Evolutionary conservation across 2,113 vertebrate species (phyloP).

Genomic region (Hemicordylus capensis): DNA sequence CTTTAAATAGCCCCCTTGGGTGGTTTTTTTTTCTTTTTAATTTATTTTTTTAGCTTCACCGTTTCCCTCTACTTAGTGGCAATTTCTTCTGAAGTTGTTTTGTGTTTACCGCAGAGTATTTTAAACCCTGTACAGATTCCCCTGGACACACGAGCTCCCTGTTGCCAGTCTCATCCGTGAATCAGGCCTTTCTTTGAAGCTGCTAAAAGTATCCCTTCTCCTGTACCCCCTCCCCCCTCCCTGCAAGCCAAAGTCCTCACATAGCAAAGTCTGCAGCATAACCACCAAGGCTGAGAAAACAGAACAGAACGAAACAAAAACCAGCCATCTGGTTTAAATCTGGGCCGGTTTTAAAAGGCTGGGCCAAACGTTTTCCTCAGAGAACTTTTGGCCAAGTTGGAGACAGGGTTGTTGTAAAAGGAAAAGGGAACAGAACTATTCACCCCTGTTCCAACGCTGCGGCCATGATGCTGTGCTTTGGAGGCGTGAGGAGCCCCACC

Average conservation of each 20-base stretch:
- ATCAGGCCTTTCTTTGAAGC: conserved; percentile 44
- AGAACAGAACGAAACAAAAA: conserved; percentile 23
- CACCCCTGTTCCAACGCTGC: too few relatives aligned
- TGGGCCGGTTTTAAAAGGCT: background rate
- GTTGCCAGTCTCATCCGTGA: conserved; percentile 26
- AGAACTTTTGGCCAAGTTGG: too few relatives aligned
- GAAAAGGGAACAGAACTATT: too few relatives aligned
- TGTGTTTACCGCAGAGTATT: conserved; percentile 50
- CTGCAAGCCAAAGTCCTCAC: conserved; percentile 36
- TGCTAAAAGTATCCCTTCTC: fast-evolving
- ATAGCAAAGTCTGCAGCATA: conserved; percentile 46
- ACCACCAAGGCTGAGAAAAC: conserved; percentile 6
- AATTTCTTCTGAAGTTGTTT: conserved; percentile 6
- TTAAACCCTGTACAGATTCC: conserved; percentile 22
- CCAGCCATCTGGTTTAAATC: conserved; percentile 37
- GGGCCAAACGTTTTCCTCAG: too few relatives aligned
- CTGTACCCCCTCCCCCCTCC: background rate
- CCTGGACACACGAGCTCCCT: conserved; percentile 43
- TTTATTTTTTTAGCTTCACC: background rate
- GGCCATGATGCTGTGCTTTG: too few relatives aligned
- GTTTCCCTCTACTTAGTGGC: background rate
- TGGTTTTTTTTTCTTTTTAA: background rate
- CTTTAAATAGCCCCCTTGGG: background rate
- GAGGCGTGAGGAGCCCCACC: too few relatives aligned
- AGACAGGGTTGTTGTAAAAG: too few relatives aligned